Percentiles rank a stretch among this genome's conserved stretches.
phyloP scores from a whole-genome alignment of 2,888 invertebrate species.

The Cyrtodaria siliqua region DNA sequence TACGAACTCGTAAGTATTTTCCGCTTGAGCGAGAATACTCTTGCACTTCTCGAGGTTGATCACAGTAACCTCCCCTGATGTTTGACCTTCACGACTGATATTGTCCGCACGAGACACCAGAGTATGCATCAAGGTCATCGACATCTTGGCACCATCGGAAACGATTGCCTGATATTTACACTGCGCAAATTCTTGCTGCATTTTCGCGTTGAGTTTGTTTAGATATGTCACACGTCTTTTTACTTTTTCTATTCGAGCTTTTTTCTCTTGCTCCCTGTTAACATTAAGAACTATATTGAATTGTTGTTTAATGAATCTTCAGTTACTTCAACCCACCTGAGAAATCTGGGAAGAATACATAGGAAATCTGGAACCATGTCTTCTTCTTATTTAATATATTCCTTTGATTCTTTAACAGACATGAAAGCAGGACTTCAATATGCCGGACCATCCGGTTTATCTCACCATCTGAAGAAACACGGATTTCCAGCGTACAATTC shows the following conservation, averaged over 20 bases:
- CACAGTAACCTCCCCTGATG: slow-evolving; percentile 24
- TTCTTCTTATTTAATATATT: no score
- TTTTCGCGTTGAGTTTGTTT: slow-evolving; percentile 29
- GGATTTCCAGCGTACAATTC: no score
- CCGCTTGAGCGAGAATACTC: slow-evolving; percentile 46
- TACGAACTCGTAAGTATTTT: slow-evolving; percentile 64
- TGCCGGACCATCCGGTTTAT: no score
- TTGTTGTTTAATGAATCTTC: no score
- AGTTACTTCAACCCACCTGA: no score
- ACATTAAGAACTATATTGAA: no score
- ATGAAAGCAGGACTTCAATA: no score
- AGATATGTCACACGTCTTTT: slow-evolving; percentile 50
- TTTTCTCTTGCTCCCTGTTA: slow-evolving; percentile 62
- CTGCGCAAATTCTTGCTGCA: slow-evolving; percentile 30
- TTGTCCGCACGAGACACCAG: slow-evolving; percentile 21
- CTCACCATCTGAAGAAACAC: no score
- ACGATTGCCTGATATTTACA: slow-evolving; percentile 56
- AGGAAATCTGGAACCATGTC: no score
- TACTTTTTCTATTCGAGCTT: slow-evolving; percentile 55
- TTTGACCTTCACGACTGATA: slow-evolving; percentile 6
- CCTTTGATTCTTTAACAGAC: no score
- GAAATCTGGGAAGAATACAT: no score
- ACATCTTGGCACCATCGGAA: slow-evolving; percentile 61
- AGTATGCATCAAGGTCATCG: slow-evolving; percentile 41
- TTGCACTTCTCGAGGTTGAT: slow-evolving; percentile 46